Base-by-base conservation (phyloP, 2,888 invertebrate species). In the Nemotelus nigrinus region DNA sequence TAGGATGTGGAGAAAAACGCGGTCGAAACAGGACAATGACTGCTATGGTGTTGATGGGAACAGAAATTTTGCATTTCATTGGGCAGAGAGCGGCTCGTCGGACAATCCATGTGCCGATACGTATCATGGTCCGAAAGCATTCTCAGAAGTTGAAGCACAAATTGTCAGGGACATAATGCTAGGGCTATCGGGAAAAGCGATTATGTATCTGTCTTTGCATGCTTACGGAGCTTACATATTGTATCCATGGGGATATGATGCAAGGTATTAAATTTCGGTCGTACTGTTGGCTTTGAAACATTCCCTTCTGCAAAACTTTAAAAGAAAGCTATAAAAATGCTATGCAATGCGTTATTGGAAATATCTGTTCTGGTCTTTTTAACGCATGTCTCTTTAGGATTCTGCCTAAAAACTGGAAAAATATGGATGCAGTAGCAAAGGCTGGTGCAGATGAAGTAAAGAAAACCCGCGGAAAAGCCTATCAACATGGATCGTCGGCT, bases 11-110 rank as follows among this genome's bases (percentile, higher is more conserved):
- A 89, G 93, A 44, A 93, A 93, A 83, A 93, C 92, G 0, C 89
- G 93, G 0, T 89, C 90, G 0, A 88, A 88, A 0, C 83, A 86
- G 68, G 0, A 57, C 0, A 83, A 84, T 10, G 25, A 25, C 25
- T 94, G 94, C 81, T 86, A 86, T 2, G 95, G 95, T 10, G 91
- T 91, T 0, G 95, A 95, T 83, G 91, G 90, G 0, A 95, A 95
- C 85, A 88, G 94, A 2, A 95, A 95, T 86, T 95, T 91, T 82
- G 93, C 90, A 76, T 90, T 90, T 82, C 87, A 89, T 79, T 94
- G 94, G 93, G 91, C 90, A 84, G 89, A 91, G 80, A 50, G 10
- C 50, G 10, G 10, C 5, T 50, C 50, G 86, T 87, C 85, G 0
- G 79, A 81, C 1, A 80, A 76, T 79, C 90, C 83, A 0, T 94